These are phyloP conservation scores for Geococcyx californianus DNA, from an alignment of 2,113 vertebrate genomes.

Conservation along the genomic window DNA sequence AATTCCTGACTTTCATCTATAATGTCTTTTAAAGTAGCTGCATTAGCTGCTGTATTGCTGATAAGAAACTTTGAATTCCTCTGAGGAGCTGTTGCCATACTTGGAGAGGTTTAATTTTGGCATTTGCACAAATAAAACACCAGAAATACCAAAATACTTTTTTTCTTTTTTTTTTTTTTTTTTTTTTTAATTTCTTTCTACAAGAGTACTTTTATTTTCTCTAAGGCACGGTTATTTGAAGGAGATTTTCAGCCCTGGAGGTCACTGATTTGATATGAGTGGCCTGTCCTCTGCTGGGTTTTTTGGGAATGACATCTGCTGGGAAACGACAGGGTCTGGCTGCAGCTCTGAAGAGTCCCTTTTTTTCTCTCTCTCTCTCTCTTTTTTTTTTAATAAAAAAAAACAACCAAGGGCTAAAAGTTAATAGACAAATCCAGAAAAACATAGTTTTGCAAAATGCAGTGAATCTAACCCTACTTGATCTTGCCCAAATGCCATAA, in stretches of 20 bases:
- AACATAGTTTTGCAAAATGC: background rate
- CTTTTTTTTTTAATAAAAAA: too few relatives aligned
- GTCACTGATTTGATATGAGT: constrained; percentile 6
- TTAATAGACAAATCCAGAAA: background rate
- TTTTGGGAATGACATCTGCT: background rate
- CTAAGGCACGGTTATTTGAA: background rate
- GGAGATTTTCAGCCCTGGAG: background rate
- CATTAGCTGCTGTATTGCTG: fast-evolving
- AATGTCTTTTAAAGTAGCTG: background rate
- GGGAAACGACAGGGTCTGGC: background rate
- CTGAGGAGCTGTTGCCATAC: background rate
- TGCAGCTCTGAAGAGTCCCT: fast-evolving
- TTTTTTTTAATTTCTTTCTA: background rate
- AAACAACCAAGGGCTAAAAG: too few relatives aligned
- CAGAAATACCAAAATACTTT: background rate
- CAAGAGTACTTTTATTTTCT: background rate
- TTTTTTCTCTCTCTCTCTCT: fast-evolving
- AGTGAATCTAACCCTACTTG: background rate
- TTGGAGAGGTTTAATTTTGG: background rate
- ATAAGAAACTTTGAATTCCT: background rate
- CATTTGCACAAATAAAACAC: background rate
- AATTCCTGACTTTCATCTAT: background rate
- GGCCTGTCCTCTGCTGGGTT: constrained; percentile 67
- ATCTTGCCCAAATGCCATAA: background rate
- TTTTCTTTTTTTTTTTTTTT: background rate